phyloP scores from a whole-genome alignment of 1,140 invertebrate species.

The Drosophila simulans region DNA sequence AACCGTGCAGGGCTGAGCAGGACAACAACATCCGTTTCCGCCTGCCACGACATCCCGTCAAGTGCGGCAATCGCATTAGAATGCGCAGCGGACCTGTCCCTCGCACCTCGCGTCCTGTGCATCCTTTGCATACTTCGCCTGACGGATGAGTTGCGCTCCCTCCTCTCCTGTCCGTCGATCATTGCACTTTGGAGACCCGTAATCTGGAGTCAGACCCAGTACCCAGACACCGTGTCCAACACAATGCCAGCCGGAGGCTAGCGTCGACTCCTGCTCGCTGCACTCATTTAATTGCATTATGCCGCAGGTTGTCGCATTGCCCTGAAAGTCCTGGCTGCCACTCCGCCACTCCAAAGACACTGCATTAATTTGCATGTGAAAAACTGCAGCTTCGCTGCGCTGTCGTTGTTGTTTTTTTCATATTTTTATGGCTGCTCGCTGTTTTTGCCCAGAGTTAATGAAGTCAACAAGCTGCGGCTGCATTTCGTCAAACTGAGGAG shows the following conservation, averaged over 20 bases:
- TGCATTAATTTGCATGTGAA: conserved; percentile 80
- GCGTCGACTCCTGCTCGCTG: conserved; percentile 35
- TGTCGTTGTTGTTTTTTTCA: conserved; percentile 24
- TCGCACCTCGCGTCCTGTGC: conserved; percentile 12
- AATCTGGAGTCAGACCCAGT: neutral
- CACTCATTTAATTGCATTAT: conserved; percentile 83
- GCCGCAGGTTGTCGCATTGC: conserved; percentile 75
- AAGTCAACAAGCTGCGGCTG: conserved; percentile 77
- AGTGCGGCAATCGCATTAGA: conserved; percentile 78
- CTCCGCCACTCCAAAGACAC: conserved; percentile 50
- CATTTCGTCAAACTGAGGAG: conserved; percentile 26
- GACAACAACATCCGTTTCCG: conserved; percentile 72
- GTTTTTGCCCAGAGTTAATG: conserved; percentile 64
- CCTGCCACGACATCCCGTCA: conserved; percentile 62
- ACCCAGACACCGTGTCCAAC: conserved; percentile 15
- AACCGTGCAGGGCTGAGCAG: conserved; percentile 1
- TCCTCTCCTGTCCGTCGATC: conserved; percentile 36
- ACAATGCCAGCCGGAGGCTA: conserved; percentile 36
- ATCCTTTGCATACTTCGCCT: conserved; percentile 11
- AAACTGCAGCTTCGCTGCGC: conserved; percentile 34
- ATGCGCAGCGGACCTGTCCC: conserved; percentile 49
- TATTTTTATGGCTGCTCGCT: conserved; percentile 37
- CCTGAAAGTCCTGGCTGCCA: conserved; percentile 44
- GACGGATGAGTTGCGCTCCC: conserved; percentile 56
- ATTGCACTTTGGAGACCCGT: conserved; percentile 46